These are phyloP conservation scores for Metacarcinus magister DNA, from an alignment of 2,888 invertebrate genomes.

Conservation along the genomic window DNA sequence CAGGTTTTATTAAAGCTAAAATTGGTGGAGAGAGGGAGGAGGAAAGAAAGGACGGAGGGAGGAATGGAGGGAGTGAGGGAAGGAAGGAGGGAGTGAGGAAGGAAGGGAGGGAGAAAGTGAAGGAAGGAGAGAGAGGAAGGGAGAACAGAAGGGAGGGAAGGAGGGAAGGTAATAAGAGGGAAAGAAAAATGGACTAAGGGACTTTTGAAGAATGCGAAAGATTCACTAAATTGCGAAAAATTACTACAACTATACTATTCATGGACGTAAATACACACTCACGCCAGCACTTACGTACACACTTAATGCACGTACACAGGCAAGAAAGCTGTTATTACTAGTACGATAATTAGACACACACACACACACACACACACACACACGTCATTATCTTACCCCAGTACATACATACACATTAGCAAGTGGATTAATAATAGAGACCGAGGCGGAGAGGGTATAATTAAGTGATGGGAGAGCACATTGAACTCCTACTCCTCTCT, in stretches of 20 bases:
- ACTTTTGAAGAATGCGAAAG: neutral
- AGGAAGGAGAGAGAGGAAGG: too few relatives aligned
- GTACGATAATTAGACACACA: neutral
- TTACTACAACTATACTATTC: neutral
- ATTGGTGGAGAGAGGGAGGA: neutral
- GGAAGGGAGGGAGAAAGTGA: neutral
- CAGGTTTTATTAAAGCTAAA: constrained; percentile 22
- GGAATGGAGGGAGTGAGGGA: neutral
- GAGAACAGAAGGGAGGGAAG: neutral
- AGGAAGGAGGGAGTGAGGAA: neutral
- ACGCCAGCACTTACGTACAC: neutral
- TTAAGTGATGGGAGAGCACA: too few relatives aligned
- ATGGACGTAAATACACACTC: neutral
- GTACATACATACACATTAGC: too few relatives aligned
- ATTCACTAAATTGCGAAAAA: neutral
- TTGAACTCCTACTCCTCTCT: too few relatives aligned
- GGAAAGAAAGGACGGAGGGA: neutral
- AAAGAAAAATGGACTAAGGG: neutral
- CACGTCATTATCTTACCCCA: neutral
- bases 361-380: constrained; percentile 12
- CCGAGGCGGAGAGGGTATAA: too few relatives aligned
- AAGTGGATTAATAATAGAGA: too few relatives aligned
- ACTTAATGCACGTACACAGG: neutral
- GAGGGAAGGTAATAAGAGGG: neutral
- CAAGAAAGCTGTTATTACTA: neutral